Base-by-base conservation (phyloP, 2,888 invertebrate genomes). In the Nemotelus nigrinus region DNA sequence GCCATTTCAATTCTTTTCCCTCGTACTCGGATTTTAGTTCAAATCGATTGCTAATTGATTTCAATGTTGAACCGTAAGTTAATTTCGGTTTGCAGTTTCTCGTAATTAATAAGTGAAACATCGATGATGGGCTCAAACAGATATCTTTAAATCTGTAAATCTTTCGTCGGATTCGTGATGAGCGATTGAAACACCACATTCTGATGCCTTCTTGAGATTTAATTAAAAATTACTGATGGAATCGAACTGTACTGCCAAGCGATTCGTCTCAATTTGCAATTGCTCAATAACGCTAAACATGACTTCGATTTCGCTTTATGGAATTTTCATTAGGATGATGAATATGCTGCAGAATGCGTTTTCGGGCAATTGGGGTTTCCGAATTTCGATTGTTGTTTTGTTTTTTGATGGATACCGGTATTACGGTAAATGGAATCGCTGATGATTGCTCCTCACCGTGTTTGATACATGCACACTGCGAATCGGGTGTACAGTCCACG, bases 71-170 rank as follows among this genome's bases (percentile, higher is more conserved):
- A 74, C 60, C 60, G 74, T 74, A 47, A 74, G 6, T 63, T 74
- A 57, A 63, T 47, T 63, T 74, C 8, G 41, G 39, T 48, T 25
- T 63, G 63, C 58, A 48, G n/a, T 44, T 74, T 60, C 63, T 74
- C 39, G 60, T 74, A 74, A 74, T 74, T 74, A 74, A 74, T 63
- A 74, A 60, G 47, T 74, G 48, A 74, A 63, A 74, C 39, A 57
- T 63, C 39, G 53, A 44, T 58, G 72, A 72, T 72, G 60, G 41
- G 25, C 44, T 6, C 6, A 74, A 74, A 60, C 48, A 41, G 5
- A 50, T 7, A 63, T 63, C 47, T 25, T 43, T 39, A 41, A 55
- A 55, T 70, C 50, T 70, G 43, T 43, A 8, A 39, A 70, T n/a
- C 25, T 47, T 47, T 10, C 41, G 41, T 39, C 41, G 53, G 55